Evolutionary conservation across 2,113 vertebrate genomes (phyloP).

Genomic region (Indicator indicator): DNA sequence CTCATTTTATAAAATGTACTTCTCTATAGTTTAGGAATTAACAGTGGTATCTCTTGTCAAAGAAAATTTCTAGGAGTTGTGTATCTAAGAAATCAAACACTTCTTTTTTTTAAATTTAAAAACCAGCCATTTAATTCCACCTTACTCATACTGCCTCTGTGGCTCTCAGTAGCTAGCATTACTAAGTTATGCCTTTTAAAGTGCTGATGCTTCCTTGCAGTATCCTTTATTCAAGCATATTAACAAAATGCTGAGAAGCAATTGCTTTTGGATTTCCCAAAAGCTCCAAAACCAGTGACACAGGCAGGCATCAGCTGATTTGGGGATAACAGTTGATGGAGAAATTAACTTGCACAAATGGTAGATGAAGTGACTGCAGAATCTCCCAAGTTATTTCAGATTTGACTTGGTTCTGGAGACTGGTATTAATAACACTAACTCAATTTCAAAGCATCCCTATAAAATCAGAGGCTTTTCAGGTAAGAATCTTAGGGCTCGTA

Average conservation of each 20-base stretch:
- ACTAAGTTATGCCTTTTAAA: not conserved
- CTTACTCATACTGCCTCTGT: not conserved
- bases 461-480: not conserved
- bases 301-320: not conserved
- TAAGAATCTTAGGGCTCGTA: not conserved
- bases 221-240: not conserved
- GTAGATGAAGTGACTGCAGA: not conserved
- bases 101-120: not conserved
- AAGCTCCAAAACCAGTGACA: not conserved
- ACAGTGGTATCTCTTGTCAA: not conserved
- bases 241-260: slow-evolving; percentile 14
- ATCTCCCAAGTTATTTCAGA: not conserved
- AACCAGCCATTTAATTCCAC: slow-evolving; percentile 20
- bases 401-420: not conserved
- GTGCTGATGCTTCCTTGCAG: not conserved
- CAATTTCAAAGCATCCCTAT: not conserved
- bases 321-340: not conserved
- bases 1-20: not conserved
- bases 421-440: not conserved
- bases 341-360: not conserved
- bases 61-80: not conserved
- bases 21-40: not conserved
- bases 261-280: not conserved
- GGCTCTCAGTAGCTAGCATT: not conserved
- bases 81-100: not conserved